phyloP scores from a whole-genome alignment of 1,140 invertebrate species.

The Bombus vancouverensis region DNA sequence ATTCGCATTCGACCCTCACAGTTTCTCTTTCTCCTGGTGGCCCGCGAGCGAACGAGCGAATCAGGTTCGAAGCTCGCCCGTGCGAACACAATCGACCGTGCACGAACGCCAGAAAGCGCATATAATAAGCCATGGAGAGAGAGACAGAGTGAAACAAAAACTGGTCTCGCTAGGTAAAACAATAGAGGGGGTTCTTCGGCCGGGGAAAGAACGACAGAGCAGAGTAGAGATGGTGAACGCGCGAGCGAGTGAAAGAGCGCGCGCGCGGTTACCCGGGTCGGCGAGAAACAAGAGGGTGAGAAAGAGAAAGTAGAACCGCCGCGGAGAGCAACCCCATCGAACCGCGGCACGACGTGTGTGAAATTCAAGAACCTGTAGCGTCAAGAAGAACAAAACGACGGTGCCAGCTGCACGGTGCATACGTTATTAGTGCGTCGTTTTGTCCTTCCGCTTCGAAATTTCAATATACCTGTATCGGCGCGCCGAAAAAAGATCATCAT shows the following conservation, averaged over 20 bases:
- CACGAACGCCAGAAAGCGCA: constrained; percentile 67
- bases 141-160: constrained; percentile 73
- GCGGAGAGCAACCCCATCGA: constrained; percentile 46
- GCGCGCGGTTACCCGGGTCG: neutral
- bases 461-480: constrained; percentile 39
- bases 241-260: constrained; percentile 32
- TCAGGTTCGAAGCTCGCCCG: constrained; percentile 57
- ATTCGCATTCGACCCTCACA: constrained; percentile 51
- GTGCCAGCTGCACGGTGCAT: constrained; percentile 68
- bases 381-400: constrained; percentile 66
- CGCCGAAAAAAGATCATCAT: constrained; percentile 43
- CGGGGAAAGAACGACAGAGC: constrained; percentile 14
- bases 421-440: constrained; percentile 59
- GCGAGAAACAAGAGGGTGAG: neutral
- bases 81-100: constrained; percentile 68
- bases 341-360: constrained; percentile 59
- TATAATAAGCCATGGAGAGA: constrained; percentile 69
- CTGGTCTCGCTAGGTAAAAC: constrained; percentile 76
- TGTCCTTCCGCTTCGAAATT: constrained; percentile 40
- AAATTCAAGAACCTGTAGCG: constrained; percentile 76
- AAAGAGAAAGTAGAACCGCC: constrained; percentile 16
- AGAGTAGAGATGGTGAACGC: constrained; percentile 15
- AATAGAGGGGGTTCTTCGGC: constrained; percentile 63
- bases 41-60: constrained; percentile 33
- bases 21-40: constrained; percentile 16